phyloP scores from a whole-genome alignment of 2,888 invertebrate genomes.

The Aethes cnicana region DNA sequence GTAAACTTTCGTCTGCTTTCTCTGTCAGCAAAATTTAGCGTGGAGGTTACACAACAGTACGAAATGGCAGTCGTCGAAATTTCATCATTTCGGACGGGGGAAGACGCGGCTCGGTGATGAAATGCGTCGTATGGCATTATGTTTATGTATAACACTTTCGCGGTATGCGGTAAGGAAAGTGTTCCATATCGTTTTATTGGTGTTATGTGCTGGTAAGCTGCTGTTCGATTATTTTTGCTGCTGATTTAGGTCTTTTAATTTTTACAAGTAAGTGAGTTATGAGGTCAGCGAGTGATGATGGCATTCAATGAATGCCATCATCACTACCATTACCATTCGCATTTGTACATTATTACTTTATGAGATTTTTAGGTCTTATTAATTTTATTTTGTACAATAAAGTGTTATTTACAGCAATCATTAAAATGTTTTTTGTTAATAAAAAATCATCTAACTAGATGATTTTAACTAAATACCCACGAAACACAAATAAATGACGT shows the following conservation, averaged over 20 bases:
- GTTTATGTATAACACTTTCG: conserved; percentile 37
- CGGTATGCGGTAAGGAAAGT: conserved; percentile 29
- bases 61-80: conserved; percentile 79
- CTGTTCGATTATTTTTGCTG: neutral
- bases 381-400: no score
- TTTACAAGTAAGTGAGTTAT: no score
- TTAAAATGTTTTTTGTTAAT: no score
- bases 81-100: conserved; percentile 74
- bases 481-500: conserved; percentile 8
- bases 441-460: conserved; percentile 19
- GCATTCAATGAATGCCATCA: no score
- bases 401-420: no score
- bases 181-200: neutral
- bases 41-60: conserved; percentile 69
- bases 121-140: conserved; percentile 58
- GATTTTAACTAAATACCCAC: conserved; percentile 16
- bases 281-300: no score
- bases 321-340: no score
- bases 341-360: no score
- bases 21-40: conserved; percentile 82
- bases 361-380: no score
- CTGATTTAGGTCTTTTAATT: neutral
- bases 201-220: neutral
- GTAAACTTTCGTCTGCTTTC: conserved; percentile 82
- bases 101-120: conserved; percentile 68